Conservation (phyloP, 2,113 vertebrate genomes). For the Hydropotes inermis region DNA sequence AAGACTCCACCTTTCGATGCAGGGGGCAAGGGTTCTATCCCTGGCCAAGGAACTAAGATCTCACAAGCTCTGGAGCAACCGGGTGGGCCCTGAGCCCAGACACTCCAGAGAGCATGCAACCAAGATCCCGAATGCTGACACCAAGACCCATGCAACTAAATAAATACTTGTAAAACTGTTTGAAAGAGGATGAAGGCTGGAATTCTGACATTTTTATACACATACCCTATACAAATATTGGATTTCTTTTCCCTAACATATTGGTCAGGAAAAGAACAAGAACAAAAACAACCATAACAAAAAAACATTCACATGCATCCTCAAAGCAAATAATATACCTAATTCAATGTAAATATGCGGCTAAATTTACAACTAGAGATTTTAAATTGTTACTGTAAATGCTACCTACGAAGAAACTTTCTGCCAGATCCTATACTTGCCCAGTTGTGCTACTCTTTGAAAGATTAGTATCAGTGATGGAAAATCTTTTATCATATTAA, state of each 20-base stretch:
- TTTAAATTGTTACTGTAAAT: neutral
- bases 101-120: neutral
- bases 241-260: neutral
- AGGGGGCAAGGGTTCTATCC: neutral
- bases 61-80: neutral
- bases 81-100: neutral
- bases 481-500: neutral
- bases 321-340: neutral
- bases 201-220: neutral
- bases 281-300: neutral
- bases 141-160: neutral
- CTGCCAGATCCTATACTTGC: neutral
- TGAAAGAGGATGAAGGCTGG: neutral
- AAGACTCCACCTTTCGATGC: neutral
- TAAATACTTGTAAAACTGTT: neutral
- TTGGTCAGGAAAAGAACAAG: neutral
- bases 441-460: neutral
- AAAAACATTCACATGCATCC: neutral
- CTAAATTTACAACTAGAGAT: neutral
- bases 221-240: neutral
- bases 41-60: neutral
- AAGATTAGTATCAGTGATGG: neutral
- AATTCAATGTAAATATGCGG: neutral
- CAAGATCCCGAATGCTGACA: neutral
- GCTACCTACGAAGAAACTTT: neutral